Conservation (phyloP, 1,140 invertebrate species). For the Megalonaias nervosa region DNA sequence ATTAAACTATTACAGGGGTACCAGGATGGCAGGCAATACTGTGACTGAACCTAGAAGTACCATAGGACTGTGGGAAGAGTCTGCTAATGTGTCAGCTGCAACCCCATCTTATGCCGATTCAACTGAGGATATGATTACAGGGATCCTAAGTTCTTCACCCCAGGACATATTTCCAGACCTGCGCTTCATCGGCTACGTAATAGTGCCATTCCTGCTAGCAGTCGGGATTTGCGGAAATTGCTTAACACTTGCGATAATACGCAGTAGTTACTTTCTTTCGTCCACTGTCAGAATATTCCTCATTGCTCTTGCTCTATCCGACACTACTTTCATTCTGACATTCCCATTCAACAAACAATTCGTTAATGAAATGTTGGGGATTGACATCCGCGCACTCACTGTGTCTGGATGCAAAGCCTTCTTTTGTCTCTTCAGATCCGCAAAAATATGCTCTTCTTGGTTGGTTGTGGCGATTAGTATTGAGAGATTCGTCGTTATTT, state of each 20-base stretch:
- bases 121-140: no score
- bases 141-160: no score
- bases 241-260: conserved; percentile 41
- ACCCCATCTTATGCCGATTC: no score
- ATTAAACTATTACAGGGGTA: no score
- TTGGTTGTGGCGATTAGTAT: conserved; percentile 51
- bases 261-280: conserved; percentile 16
- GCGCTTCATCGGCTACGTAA: conserved; percentile 17
- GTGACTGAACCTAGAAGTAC: no score
- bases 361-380: conserved; percentile 32
- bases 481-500: conserved; percentile 53
- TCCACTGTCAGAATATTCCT: conserved; percentile 40
- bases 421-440: conserved; percentile 46
- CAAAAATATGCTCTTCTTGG: conserved; percentile 60
- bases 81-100: no score
- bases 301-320: conserved; percentile 42
- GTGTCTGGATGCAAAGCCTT: conserved; percentile 42
- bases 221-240: conserved; percentile 45
- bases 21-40: no score
- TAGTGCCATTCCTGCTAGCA: conserved; percentile 37
- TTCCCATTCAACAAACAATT: conserved; percentile 47
- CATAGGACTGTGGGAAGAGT: no score
- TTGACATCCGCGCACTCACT: conserved; percentile 43
- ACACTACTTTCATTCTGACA: conserved; percentile 34
- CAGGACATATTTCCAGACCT: not conserved